phyloP scores from a whole-genome alignment of 2,113 vertebrate species.

The Laticauda laticaudata region DNA sequence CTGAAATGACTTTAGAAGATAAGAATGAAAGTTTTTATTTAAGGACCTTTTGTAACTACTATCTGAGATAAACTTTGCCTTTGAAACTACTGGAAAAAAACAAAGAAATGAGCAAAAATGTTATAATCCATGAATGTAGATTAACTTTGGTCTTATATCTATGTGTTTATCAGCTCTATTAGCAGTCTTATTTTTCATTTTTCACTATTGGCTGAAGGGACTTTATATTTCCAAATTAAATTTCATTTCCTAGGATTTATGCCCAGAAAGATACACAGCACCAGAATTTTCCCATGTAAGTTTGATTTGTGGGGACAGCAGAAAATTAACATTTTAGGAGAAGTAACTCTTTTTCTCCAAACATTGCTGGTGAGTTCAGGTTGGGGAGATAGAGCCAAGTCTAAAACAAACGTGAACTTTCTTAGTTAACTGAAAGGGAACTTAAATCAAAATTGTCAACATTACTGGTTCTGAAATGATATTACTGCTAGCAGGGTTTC shows the following conservation, averaged over 20 bases:
- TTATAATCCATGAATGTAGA: neutral
- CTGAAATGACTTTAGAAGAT: neutral
- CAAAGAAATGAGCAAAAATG: neutral
- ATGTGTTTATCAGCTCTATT: neutral
- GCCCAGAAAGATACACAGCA: constrained; percentile 26
- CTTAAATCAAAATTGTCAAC: neutral
- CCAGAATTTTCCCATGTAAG: neutral
- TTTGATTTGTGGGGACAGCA: neutral
- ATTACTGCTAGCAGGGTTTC: neutral
- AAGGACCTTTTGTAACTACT: accelerated
- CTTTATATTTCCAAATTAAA: neutral
- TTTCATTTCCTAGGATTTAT: neutral
- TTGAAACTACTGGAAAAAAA: neutral
- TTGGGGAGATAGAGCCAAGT: neutral
- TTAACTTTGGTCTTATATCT: neutral
- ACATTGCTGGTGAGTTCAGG: neutral
- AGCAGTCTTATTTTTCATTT: neutral
- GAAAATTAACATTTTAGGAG: neutral
- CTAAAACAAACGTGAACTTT: neutral
- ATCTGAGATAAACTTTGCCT: neutral
- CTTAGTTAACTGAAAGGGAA: neutral
- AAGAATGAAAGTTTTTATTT: constrained; percentile 28
- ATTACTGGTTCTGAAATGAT: neutral
- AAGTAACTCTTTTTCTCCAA: neutral
- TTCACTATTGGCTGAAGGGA: neutral